Percentiles rank a stretch among this genome's conserved stretches.
Evolutionary conservation across 2,113 vertebrate species (phyloP).

Genomic region (Vicugna pacos): DNA sequence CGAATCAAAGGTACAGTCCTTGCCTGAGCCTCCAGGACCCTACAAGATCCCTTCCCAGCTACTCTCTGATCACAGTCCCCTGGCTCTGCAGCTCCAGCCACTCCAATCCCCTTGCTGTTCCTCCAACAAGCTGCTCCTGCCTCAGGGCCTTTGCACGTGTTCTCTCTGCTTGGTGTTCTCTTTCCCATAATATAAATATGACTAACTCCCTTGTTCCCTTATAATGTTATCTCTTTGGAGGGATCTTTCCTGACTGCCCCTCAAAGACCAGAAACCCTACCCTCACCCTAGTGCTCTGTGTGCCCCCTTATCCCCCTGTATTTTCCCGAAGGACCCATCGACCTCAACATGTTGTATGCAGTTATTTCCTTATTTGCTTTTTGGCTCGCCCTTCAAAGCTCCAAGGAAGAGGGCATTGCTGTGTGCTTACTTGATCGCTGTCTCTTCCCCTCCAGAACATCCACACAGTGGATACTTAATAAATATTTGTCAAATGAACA

Average conservation of each 20-base stretch:
- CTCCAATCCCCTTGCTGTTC: rapidly evolving
- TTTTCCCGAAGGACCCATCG: neutral
- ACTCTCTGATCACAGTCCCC: no score
- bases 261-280: neutral
- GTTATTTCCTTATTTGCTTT: neutral
- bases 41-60: neutral
- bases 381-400: rapidly evolving
- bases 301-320: rapidly evolving
- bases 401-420: neutral
- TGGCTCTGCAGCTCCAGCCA: neutral
- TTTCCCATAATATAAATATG: rapidly evolving
- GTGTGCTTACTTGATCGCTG: rapidly evolving
- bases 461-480: rapidly evolving
- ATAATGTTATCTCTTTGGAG: neutral
- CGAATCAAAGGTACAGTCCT: neutral
- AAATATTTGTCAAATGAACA: neutral
- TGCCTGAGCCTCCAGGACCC: neutral
- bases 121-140: rapidly evolving
- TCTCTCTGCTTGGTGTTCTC: neutral
- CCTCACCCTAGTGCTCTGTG: neutral
- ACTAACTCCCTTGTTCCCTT: neutral
- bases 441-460: neutral
- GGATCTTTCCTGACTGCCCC: neutral
- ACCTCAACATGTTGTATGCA: rapidly evolving
- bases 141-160: neutral